Base-by-base conservation (phyloP, 2,888 invertebrate genomes). In the Dicroscelio sp. region DNA sequence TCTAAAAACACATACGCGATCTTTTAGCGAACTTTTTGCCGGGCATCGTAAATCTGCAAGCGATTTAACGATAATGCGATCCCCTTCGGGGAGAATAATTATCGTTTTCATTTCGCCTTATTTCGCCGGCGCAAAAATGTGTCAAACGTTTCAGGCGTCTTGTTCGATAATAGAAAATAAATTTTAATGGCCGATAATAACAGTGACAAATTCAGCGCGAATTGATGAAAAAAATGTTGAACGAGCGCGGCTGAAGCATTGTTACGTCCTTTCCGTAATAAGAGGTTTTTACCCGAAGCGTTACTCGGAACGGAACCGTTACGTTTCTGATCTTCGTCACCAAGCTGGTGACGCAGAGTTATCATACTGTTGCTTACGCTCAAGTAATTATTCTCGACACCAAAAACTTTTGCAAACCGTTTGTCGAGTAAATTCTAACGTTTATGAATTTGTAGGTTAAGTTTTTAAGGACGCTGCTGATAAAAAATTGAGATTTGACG, bases 251-350 rank as follows among this genome's bases (percentile, higher is more conserved):
- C 78, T 43, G 48, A 79, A 76, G 75, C 80, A 92, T 87, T 90
- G 89, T 92, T 87, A 87, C 87, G 84, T 87, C 60, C 90, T 93
- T 83, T 85, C 91, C 91, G 93, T 95, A 95, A 94, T 94, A 94
- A 94, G 94, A 94, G 94, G 96, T 96, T 95, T 96, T 96, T 96
- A 96, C 95, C 93, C 94, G 95, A 95, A 96, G 96, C 96, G 96
- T 95, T 96, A 95, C 95, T 94, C 95, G 96, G 96, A 96, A 96
- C 96, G 96, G 95, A n/a, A 95, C 96, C 96, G 96, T 96, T 96
- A 96, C 86, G 92, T 93, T 88, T 92, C 92, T 85, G 73, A 90
- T 87, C 87, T 65, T 88, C 85, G 90, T 92, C 92, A 88, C 90
- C 86, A 76, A 78, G 31, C 87, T 86, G 90, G 88, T 92, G 92